Conservation (phyloP, 2,113 vertebrate genomes). For the Ascaphus truei region DNA sequence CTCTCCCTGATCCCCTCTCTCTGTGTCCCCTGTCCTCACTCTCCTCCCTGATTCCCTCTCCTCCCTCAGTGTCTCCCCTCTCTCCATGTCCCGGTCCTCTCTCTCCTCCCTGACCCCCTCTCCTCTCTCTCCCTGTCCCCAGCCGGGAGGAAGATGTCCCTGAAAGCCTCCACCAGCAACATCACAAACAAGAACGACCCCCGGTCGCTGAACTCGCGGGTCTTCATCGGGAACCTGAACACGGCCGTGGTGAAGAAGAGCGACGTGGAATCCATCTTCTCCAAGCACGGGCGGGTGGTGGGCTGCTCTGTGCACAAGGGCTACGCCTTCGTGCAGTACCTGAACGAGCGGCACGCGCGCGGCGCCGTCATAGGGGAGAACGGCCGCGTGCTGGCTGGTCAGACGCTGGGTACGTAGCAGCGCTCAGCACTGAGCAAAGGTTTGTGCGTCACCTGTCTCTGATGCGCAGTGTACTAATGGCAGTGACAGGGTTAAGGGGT, state of each 20-base stretch:
- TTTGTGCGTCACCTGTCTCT: too few relatives aligned
- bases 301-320: slow-evolving; percentile 91
- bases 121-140: neutral
- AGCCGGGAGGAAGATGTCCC: slow-evolving; percentile 74
- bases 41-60: too few relatives aligned
- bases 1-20: too few relatives aligned
- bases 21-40: too few relatives aligned
- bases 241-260: slow-evolving; percentile 90
- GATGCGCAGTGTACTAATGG: too few relatives aligned
- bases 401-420: slow-evolving; percentile 76
- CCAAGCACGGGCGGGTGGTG: slow-evolving; percentile 84
- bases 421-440: neutral
- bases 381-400: slow-evolving; percentile 82
- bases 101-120: too few relatives aligned
- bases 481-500: too few relatives aligned
- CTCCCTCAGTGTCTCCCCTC: too few relatives aligned
- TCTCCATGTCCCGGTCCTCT: too few relatives aligned
- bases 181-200: slow-evolving; percentile 96
- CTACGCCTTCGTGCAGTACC: slow-evolving; percentile 91
- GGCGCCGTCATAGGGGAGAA: slow-evolving; percentile 89
- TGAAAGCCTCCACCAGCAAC: slow-evolving; percentile 90
- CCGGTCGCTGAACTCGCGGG: slow-evolving; percentile 89
- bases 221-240: slow-evolving; percentile 95
- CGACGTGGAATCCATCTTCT: slow-evolving; percentile 89
- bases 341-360: slow-evolving; percentile 81